Evolutionary conservation across 2,888 invertebrate species (phyloP), one percentile per base, ranked within the genome.

Genomic region (Leptogaster cylindrica): DNA sequence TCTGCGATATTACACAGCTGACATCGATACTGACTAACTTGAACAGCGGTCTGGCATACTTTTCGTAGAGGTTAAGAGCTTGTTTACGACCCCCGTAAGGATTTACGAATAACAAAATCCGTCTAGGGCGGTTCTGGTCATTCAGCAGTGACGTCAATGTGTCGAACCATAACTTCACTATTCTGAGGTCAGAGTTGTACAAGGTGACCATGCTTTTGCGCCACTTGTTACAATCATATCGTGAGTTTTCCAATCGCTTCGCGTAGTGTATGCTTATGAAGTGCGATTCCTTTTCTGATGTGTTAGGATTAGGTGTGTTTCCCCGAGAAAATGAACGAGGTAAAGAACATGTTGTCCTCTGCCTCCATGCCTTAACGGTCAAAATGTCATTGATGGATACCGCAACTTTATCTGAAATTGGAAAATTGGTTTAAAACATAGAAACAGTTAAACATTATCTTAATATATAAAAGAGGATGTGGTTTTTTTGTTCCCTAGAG

Each of bases 81-180:
- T 87, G 86, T 74, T 86, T 86, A 74, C 89, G 89, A 0, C 94
- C 94, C 1, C 93, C 92, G 76, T 86, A 90, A 0, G 94, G 94
- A 81, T 94, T 94, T 2, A 94, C 86, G 80, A 94, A 92, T 12
- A 93, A 83, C 58, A 93, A 79, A 41, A 94, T 80, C 51, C 85
- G 86, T 72, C 86, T 86, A 3, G 93, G 91, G 58, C 93, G 84
- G 74, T 82, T 71, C 36, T 74, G 74, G 16, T 71, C 68, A 4
- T 76, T 12, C 20, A 69, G 28, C 0, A 75, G 70, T n/a, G 84
- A 83, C 65, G 83, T 82, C 39, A 88, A 78, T 12, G 86, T 84
- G 75, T 84, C 83, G 28, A 86, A 83, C 88, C 88, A 89, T 25
- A 85, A 84, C 0, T 83, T 82, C n/a, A 88, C 83, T 74, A 87